A percentile compares a stretch with the other conserved stretches of the same genome.
phyloP scores from a whole-genome alignment of 2,797 vertebrate species.

The Scolopax rusticola region DNA sequence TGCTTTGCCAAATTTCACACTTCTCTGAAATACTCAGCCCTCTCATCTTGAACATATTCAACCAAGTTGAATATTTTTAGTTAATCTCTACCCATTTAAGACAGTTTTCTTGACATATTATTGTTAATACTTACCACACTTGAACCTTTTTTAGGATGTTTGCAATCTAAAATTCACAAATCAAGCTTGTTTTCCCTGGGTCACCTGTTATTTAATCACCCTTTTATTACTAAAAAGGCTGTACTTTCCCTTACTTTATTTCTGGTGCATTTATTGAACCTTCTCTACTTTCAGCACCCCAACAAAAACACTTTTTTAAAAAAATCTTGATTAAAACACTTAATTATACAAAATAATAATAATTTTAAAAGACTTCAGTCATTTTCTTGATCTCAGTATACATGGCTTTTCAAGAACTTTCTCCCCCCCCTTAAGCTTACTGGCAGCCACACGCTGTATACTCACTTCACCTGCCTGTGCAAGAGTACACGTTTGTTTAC shows the following conservation, averaged over 20 bases:
- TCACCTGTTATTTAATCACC: neutral
- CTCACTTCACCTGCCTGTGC: neutral
- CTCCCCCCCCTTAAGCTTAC: fast-evolving
- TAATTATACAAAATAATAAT: neutral
- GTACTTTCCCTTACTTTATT: neutral
- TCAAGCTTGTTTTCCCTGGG: neutral
- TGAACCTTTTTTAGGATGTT: neutral
- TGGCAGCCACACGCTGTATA: neutral
- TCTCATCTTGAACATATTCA: neutral
- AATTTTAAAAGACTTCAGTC: neutral
- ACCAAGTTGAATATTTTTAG: neutral
- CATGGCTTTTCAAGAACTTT: neutral
- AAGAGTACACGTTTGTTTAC: fast-evolving
- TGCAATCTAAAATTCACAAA: neutral
- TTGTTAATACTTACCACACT: neutral
- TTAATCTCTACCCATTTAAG: neutral
- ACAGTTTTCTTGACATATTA: neutral
- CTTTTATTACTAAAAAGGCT: neutral
- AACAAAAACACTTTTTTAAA: neutral
- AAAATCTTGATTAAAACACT: neutral
- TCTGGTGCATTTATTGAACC: neutral
- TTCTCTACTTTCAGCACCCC: neutral
- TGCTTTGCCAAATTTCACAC: neutral
- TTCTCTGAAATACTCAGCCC: neutral
- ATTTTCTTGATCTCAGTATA: neutral